These are phyloP conservation scores for Heliconius hortense DNA, from an alignment of 2,888 invertebrate species.

Conservation along the genomic window DNA sequence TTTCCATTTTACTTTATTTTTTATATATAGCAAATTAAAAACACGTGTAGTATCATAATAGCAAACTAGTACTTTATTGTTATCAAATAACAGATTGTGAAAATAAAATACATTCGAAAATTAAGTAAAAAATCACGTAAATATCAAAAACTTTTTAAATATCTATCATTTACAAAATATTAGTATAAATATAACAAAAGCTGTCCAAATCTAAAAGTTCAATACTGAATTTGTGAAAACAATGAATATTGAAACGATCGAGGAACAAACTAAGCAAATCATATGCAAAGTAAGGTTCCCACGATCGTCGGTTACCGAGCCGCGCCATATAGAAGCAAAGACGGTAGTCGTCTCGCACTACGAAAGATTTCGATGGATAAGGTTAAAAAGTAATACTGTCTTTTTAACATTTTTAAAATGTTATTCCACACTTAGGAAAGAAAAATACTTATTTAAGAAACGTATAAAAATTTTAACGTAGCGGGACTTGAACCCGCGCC, in stretches of 20 bases:
- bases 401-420: too few relatives aligned
- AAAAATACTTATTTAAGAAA: too few relatives aligned
- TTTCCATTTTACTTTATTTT: background rate
- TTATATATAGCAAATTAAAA: too few relatives aligned
- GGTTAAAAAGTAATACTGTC: background rate
- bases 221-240: constrained; percentile 39
- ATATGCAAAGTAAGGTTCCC: constrained; percentile 61
- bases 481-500: too few relatives aligned
- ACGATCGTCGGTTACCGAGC: constrained; percentile 47
- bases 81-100: too few relatives aligned
- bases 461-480: too few relatives aligned
- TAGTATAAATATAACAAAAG: background rate
- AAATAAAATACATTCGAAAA: too few relatives aligned
- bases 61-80: too few relatives aligned
- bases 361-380: constrained; percentile 33
- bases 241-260: constrained; percentile 45
- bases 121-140: background rate
- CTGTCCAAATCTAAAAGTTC: background rate
- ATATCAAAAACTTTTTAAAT: background rate
- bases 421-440: too few relatives aligned
- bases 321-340: constrained; percentile 33
- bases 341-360: constrained; percentile 35
- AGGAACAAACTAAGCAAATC: constrained; percentile 52
- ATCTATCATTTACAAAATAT: background rate
- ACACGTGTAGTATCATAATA: too few relatives aligned